Evolutionary conservation across 2,888 invertebrate genomes (phyloP), one percentile per base, ranked within the genome.

Genomic region (Nasonia oneida): DNA sequence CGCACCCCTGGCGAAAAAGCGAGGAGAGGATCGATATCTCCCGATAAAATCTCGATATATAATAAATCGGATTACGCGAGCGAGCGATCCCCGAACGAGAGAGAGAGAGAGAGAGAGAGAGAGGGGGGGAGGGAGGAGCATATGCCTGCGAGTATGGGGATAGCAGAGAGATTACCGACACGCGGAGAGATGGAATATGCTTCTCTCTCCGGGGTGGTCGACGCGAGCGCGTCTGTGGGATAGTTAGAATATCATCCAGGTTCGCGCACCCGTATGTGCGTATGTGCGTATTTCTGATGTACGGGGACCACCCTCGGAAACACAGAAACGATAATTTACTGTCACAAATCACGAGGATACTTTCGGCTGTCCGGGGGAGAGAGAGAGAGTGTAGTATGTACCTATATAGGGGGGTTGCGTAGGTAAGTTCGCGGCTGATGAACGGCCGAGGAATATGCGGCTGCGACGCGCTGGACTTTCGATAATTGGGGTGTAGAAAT

Each of bases 21-120:
- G 37, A 39, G 15, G 37, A 39, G 23, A 76, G 86, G 85, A 92
- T 92, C 92, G 90, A 92, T 92, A 91, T 90, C 92, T 84, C 5
- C 89, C 90, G 93, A 93, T 93, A 91, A 92, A 92, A 93, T 92
- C 92, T 91, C 90, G 87, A 89, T 73, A 79, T 89, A 91, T 90
- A 91, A 93, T 93, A 93, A 93, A 93, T 93, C 93, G 92, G 93
- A 93, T 93, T 93, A 93, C 89, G 85, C 83, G 87, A 88, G 64
- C 83, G 57, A 81, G 47, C 87, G 88, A 89, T 87, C 90, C 90
- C 91, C 90, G 87, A 87, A 80, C 89, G 89, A 90, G 57, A 0
- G 57, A 89, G 89, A 37, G 4, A 37, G 37, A 37, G 4, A 37
- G 37, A 37, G 37, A 29, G 29, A 29, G 89, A 90, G 57, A 5